phyloP scores from a whole-genome alignment of 2,797 vertebrate genomes.

The Nannoperca obscura region DNA sequence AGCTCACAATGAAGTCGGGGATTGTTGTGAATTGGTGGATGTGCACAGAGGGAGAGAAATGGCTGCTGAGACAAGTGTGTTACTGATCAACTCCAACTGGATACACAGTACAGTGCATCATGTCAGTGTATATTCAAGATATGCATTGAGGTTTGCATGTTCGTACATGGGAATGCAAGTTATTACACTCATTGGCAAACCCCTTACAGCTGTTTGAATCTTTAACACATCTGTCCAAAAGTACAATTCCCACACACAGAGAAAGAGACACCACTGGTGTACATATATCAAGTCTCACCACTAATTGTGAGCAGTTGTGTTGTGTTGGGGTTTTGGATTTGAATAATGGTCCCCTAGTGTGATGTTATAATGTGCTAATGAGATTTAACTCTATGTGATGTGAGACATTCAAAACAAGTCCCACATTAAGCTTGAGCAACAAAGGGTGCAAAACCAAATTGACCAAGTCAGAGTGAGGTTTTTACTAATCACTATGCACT shows the following conservation, averaged over 20 bases:
- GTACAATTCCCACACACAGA: slow-evolving; percentile 40
- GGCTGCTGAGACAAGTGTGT: not conserved
- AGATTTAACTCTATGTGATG: slow-evolving; percentile 16
- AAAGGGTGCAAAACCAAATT: slow-evolving; percentile 20
- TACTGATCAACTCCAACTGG: slow-evolving; percentile 10
- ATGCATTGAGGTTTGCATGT: slow-evolving; percentile 1
- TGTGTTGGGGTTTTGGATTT: slow-evolving; percentile 4
- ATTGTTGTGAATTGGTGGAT: slow-evolving; percentile 4
- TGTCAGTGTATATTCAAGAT: not conserved
- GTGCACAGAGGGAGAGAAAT: not conserved
- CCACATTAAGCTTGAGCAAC: not conserved
- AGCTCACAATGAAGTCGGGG: not conserved
- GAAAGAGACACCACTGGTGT: slow-evolving; percentile 3
- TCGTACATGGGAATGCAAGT: slow-evolving; percentile 8
- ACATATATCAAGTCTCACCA: slow-evolving; percentile 31
- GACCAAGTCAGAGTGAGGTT: slow-evolving; percentile 6
- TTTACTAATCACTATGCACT: not conserved
- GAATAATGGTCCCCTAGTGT: slow-evolving; percentile 15
- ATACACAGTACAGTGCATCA: not conserved
- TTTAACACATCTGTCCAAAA: slow-evolving; percentile 28
- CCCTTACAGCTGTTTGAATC: slow-evolving; percentile 25
- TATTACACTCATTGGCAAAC: not conserved
- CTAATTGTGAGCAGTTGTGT: slow-evolving; percentile 44
- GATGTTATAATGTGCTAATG: slow-evolving; percentile 21
- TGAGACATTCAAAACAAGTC: slow-evolving; percentile 8